These are phyloP conservation scores for Gephyroberyx darwinii DNA, from an alignment of 2,797 vertebrate species.

Conservation along the genomic window DNA sequence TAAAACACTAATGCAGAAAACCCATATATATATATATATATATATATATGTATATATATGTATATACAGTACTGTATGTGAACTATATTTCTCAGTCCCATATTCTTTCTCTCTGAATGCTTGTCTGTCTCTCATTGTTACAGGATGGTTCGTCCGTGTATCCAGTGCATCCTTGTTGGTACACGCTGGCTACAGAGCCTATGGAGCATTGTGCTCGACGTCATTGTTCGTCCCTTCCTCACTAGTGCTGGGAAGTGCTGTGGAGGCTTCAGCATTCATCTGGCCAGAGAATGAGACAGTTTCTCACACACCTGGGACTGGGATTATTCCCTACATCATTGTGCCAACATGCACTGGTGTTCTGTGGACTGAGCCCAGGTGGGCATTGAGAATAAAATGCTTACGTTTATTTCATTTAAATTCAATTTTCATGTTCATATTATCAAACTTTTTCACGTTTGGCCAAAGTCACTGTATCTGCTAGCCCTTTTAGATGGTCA, in stretches of 20 bases:
- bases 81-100: not conserved
- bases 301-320: slow-evolving; percentile 2
- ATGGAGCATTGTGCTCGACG: slow-evolving; percentile 75
- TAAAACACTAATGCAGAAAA: too few relatives aligned
- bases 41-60: too few relatives aligned
- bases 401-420: not conserved
- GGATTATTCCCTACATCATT: not conserved
- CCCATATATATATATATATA: too few relatives aligned
- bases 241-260: slow-evolving; percentile 77
- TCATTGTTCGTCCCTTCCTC: slow-evolving; percentile 72
- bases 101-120: not conserved
- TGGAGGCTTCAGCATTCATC: slow-evolving; percentile 73
- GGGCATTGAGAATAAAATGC: not conserved
- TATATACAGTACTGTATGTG: not conserved
- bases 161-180: slow-evolving; percentile 70
- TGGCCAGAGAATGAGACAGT: slow-evolving; percentile 73
- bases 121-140: not conserved
- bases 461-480: not conserved
- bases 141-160: slow-evolving; percentile 80
- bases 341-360: slow-evolving; percentile 3
- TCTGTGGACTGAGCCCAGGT: slow-evolving; percentile 20
- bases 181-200: slow-evolving; percentile 76
- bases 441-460: slow-evolving; percentile 1
- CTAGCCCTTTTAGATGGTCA: not conserved
- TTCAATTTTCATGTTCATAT: not conserved